Evolutionary conservation across 2,113 vertebrate genomes (phyloP).

Genomic region (Lagopus muta): DNA sequence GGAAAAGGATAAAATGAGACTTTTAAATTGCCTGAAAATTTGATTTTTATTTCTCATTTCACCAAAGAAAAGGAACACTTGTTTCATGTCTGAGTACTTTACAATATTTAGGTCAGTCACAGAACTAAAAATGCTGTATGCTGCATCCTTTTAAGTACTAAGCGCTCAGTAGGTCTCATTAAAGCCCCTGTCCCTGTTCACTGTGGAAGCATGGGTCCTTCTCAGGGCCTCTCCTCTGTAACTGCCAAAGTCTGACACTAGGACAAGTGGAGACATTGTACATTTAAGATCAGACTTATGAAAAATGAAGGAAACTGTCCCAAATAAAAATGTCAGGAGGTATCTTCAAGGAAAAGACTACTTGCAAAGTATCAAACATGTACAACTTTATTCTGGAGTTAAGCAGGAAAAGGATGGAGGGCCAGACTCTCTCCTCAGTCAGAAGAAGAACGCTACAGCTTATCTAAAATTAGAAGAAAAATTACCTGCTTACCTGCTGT

Average conservation of each 20-base stretch:
- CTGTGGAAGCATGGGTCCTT: not conserved
- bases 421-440: not conserved
- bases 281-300: not conserved
- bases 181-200: not conserved
- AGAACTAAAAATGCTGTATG: not conserved
- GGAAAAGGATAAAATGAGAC: not conserved
- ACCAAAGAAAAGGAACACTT: not conserved
- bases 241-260: not conserved
- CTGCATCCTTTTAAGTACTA: not conserved
- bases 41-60: not conserved
- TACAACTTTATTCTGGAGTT: not conserved
- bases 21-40: not conserved
- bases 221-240: not conserved
- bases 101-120: not conserved
- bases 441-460: not conserved
- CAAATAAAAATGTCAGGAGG: not conserved
- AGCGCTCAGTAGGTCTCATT: not conserved
- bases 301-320: not conserved
- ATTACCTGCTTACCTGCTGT: not conserved
- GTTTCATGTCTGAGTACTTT: conserved; percentile 1
- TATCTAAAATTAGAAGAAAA: not conserved
- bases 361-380: not conserved
- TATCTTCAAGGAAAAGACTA: not conserved
- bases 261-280: not conserved
- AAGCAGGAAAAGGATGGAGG: not conserved